Percentiles rank a stretch among this genome's conserved stretches.
Evolutionary conservation across 1,140 invertebrate genomes (phyloP).

Genomic region (Venustaconcha ellipsiformis): DNA sequence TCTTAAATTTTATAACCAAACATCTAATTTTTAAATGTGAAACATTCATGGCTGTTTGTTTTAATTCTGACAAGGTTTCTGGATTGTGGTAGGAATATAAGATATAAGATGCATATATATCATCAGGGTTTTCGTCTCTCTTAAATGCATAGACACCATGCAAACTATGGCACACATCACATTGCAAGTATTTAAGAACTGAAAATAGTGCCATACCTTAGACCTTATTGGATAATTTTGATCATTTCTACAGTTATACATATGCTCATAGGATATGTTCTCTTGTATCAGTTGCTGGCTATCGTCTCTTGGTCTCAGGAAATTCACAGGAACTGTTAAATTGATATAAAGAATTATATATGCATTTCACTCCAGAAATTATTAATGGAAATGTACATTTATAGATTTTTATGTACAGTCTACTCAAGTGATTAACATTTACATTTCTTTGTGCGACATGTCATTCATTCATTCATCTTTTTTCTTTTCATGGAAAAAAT

Average conservation of each 20-base stretch:
- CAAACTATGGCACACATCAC: no score
- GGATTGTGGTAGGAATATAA: no score
- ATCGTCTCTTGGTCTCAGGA: slow-evolving; percentile 49
- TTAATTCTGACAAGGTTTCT: no score
- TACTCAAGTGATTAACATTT: not conserved
- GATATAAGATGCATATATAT: no score
- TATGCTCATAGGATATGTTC: slow-evolving; percentile 65
- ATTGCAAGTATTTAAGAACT: no score
- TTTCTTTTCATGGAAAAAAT: not conserved
- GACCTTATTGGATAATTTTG: slow-evolving; percentile 64
- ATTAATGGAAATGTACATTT: slow-evolving; percentile 1
- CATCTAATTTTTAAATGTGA: no score
- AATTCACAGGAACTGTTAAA: slow-evolving; percentile 62
- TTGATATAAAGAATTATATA: slow-evolving; percentile 11
- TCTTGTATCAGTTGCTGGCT: slow-evolving; percentile 58
- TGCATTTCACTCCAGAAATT: not conserved
- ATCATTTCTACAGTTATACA: slow-evolving; percentile 58
- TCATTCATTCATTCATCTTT: not conserved
- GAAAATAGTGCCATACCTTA: slow-evolving; percentile 45
- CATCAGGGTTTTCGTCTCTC: no score
- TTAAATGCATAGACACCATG: no score
- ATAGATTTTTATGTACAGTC: not conserved
- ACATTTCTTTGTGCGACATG: not conserved
- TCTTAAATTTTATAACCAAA: no score
- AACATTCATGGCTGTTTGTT: no score